A percentile compares a stretch with the other conserved stretches of the same genome.
These are phyloP conservation scores for Thalassoma bifasciatum DNA, from an alignment of 2,113 vertebrate genomes.

Conservation along the genomic window DNA sequence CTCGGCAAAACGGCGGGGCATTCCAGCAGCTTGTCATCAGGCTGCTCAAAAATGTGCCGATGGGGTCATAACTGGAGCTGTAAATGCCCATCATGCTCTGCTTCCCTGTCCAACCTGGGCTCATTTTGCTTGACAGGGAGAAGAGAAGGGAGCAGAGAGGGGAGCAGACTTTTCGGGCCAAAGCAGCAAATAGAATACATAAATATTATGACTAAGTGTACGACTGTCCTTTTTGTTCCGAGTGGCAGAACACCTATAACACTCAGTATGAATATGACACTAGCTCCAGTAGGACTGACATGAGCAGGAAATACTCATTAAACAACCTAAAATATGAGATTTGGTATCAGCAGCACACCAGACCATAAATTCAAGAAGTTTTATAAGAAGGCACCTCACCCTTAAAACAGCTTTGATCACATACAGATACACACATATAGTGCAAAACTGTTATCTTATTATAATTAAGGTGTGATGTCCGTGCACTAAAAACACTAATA, in stretches of 20 bases:
- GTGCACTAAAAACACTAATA: too few species aligned
- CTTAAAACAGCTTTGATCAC: too few species aligned
- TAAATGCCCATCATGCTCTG: constrained; percentile 68
- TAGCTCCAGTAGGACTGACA: too few species aligned
- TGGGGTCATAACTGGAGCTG: constrained; percentile 69
- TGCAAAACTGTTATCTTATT: too few species aligned
- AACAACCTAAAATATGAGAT: too few species aligned
- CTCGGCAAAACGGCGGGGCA: constrained; percentile 60
- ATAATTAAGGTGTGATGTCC: too few species aligned
- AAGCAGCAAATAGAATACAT: neutral
- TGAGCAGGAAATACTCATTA: too few species aligned
- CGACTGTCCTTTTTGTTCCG: neutral
- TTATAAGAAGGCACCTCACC: too few species aligned
- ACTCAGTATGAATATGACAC: too few species aligned
- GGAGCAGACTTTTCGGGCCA: constrained; percentile 20
- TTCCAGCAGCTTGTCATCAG: constrained; percentile 77
- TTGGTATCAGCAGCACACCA: too few species aligned
- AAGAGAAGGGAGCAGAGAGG: constrained; percentile 7
- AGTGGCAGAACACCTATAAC: neutral
- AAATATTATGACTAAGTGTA: neutral
- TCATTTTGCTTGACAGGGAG: constrained; percentile 36
- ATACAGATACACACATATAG: too few species aligned
- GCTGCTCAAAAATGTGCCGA: constrained; percentile 72
- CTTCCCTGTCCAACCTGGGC: constrained; percentile 58
- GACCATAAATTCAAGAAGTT: too few species aligned